Percentiles rank a stretch among this genome's conserved stretches.
phyloP scores from a whole-genome alignment of 2,113 vertebrate species.

The Varanus salvator region DNA sequence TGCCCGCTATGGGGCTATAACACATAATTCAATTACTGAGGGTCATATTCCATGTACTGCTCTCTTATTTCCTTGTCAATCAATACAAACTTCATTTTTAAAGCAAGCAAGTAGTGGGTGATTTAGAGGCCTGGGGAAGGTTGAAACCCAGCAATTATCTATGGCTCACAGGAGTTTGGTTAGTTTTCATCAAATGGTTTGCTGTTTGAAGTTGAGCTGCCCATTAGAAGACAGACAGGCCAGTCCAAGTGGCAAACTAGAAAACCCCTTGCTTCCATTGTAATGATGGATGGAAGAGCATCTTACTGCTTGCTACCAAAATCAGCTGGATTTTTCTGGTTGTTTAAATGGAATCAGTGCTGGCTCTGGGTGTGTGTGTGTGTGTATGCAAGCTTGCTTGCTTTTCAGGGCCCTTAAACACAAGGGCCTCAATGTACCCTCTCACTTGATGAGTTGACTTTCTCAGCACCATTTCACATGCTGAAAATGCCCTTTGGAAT shows the following conservation, averaged over 20 bases:
- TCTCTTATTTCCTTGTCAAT: conserved; percentile 64
- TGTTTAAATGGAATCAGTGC: too few species aligned
- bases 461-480: too few species aligned
- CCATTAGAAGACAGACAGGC: neutral
- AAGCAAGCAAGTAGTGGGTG: conserved; percentile 29
- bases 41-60: conserved; percentile 64
- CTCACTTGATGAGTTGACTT: neutral
- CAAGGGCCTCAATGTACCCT: neutral
- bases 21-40: conserved; percentile 65
- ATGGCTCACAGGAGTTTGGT: conserved; percentile 39
- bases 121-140: conserved; percentile 2
- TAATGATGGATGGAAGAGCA: too few species aligned
- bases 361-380: too few species aligned
- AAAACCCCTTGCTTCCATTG: neutral
- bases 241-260: neutral
- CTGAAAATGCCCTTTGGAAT: too few species aligned
- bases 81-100: conserved; percentile 60
- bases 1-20: conserved; percentile 48
- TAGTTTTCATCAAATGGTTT: neutral
- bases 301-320: too few species aligned
- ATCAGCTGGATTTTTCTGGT: too few species aligned
- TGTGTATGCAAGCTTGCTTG: too few species aligned
- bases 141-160: conserved; percentile 25
- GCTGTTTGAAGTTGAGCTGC: neutral
- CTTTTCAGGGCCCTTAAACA: too few species aligned